A percentile compares a stretch with the other conserved stretches of the same genome.
Evolutionary conservation across 2,888 invertebrate species (phyloP).

Genomic region (Troglohyphantes excavatus): DNA sequence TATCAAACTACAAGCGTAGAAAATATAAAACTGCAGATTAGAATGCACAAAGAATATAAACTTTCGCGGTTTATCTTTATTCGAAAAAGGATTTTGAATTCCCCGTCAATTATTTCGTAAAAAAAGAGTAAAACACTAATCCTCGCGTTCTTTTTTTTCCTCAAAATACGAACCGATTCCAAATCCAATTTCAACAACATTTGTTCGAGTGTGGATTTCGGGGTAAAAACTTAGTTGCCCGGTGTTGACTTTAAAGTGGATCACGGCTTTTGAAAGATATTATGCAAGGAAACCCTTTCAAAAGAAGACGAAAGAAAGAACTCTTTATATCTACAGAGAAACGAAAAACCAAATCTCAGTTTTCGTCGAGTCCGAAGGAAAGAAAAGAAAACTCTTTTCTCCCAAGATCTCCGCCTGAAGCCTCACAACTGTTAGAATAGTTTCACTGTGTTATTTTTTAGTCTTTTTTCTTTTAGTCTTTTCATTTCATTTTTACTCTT

Average conservation of each 20-base stretch:
- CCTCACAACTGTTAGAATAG: conserved; percentile 51
- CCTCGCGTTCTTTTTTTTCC: background rate
- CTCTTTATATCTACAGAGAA: background rate
- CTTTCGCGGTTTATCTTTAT: too few species aligned
- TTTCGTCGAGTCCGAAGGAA: conserved; percentile 12
- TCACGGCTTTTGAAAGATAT: conserved; percentile 15
- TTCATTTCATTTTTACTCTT: background rate
- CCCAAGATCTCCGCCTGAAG: conserved; percentile 50
- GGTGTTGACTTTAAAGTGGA: background rate
- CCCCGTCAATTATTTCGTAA: too few species aligned
- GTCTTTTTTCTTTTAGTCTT: conserved; percentile 5
- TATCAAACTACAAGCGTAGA: too few species aligned
- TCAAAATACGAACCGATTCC: background rate
- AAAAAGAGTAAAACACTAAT: too few species aligned
- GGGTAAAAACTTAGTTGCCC: background rate
- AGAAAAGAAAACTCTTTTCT: conserved; percentile 31
- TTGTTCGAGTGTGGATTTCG: background rate
- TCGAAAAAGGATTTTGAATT: too few species aligned
- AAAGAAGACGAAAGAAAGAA: background rate
- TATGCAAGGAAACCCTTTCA: background rate
- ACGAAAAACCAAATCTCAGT: conserved; percentile 29
- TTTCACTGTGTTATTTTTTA: conserved; percentile 15
- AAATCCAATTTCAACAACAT: background rate
- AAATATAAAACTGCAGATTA: too few species aligned
- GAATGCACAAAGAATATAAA: too few species aligned